phyloP scores from a whole-genome alignment of 2,113 vertebrate genomes.

The Nothocercus julius region DNA sequence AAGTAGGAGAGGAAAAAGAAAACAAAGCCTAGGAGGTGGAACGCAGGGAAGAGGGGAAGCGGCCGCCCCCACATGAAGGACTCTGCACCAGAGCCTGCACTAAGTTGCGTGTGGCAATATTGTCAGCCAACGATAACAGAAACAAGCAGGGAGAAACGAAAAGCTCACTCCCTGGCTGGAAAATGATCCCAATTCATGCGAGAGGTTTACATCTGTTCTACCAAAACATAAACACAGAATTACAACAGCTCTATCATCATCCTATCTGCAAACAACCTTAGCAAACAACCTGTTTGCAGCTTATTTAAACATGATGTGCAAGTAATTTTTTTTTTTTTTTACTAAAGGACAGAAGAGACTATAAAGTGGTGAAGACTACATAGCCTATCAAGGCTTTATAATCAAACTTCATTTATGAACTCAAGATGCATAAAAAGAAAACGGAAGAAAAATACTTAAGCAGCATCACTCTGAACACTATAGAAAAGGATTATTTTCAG shows the following conservation, averaged over 20 bases:
- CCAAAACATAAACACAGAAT: neutral
- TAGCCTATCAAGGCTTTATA: neutral
- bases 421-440: neutral
- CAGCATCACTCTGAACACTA: neutral
- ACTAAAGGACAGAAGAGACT: neutral
- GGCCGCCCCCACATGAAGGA: neutral
- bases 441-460: neutral
- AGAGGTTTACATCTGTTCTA: neutral
- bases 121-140: neutral
- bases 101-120: neutral
- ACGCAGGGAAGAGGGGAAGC: neutral
- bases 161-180: neutral
- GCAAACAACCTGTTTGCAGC: neutral
- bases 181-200: neutral
- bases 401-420: neutral
- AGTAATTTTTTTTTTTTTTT: neutral
- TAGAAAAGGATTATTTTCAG: neutral
- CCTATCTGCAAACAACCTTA: neutral
- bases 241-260: neutral
- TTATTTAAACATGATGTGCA: neutral
- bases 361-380: neutral
- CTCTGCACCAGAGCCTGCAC: neutral
- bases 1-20: neutral
- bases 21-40: neutral
- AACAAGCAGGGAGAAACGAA: neutral